phyloP scores from a whole-genome alignment of 2,797 vertebrate species.

The Sternarchorhynchus goeldii region DNA sequence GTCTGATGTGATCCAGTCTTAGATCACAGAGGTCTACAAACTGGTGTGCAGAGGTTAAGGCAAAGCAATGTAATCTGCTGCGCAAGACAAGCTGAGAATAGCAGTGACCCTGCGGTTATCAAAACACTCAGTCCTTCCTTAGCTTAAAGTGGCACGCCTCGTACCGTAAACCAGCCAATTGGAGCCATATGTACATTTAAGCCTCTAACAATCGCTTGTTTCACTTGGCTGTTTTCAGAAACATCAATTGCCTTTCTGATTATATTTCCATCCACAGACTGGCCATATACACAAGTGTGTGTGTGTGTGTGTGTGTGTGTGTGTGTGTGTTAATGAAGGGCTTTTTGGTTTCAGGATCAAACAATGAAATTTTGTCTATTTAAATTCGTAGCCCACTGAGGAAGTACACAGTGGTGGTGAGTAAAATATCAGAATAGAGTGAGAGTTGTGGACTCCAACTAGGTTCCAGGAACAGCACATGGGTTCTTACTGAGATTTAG shows the following conservation, averaged over 20 bases:
- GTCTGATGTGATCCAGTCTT: conserved; percentile 63
- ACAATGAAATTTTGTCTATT: no score
- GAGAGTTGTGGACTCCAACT: no score
- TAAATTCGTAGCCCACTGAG: no score
- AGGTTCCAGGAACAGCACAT: no score
- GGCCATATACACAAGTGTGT: no score
- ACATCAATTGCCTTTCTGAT: not conserved
- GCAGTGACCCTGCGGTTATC: conserved; percentile 74
- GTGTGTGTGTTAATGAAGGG: no score
- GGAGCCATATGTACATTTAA: conserved; percentile 59
- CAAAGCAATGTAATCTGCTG: conserved; percentile 74
- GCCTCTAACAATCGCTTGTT: conserved; percentile 40
- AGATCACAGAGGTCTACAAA: conserved; percentile 54
- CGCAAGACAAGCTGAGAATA: conserved; percentile 72
- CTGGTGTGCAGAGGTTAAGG: conserved; percentile 61
- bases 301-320: no score
- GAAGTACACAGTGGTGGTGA: no score
- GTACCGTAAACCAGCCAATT: conserved; percentile 65
- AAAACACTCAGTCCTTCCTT: conserved; percentile 66
- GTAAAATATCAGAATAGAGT: no score
- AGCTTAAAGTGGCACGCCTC: conserved; percentile 58
- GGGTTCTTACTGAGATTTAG: no score
- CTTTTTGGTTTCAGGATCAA: not conserved
- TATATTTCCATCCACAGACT: conserved; percentile 35
- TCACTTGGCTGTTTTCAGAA: not conserved